Evolutionary conservation across 2,888 invertebrate genomes (phyloP).

Genomic region (Pycnomerus fuliginosus): DNA sequence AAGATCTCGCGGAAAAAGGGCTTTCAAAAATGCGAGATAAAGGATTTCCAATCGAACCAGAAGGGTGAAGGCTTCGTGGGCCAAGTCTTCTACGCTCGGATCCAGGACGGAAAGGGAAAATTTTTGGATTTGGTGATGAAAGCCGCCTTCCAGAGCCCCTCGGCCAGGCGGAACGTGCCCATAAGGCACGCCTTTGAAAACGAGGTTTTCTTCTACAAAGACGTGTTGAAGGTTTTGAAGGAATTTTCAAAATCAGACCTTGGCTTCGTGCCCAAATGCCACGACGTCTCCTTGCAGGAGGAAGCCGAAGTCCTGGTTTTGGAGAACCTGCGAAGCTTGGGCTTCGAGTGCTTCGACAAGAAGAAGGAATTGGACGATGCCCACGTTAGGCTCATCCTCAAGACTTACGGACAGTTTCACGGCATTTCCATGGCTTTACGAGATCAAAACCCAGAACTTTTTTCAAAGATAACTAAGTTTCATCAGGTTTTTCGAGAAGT

Average conservation of each 20-base stretch:
- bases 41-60: constrained; percentile 5
- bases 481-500: too few species aligned
- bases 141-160: constrained; percentile 12
- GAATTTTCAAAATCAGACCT: too few species aligned
- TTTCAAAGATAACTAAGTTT: too few species aligned
- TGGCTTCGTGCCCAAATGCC: background rate
- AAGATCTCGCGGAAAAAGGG: constrained; percentile 1
- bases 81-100: constrained; percentile 8
- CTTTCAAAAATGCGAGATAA: constrained; percentile 1
- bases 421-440: constrained; percentile 30
- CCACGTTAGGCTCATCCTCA: constrained; percentile 26
- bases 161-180: constrained; percentile 14
- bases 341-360: constrained; percentile 19
- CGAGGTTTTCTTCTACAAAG: constrained; percentile 35
- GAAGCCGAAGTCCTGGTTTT: constrained; percentile 24
- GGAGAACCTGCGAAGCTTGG: constrained; percentile 24
- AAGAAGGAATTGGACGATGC: constrained; percentile 25
- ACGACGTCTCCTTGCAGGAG: background rate
- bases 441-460: constrained; percentile 14
- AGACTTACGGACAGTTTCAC: constrained; percentile 33
- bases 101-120: constrained; percentile 5
- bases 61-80: constrained; percentile 25
- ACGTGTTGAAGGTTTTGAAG: constrained; percentile 25
- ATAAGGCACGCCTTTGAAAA: constrained; percentile 22
- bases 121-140: constrained; percentile 18